These are phyloP conservation scores for Melanargia galathea DNA, from an alignment of 2,888 invertebrate species.

Conservation along the genomic window DNA sequence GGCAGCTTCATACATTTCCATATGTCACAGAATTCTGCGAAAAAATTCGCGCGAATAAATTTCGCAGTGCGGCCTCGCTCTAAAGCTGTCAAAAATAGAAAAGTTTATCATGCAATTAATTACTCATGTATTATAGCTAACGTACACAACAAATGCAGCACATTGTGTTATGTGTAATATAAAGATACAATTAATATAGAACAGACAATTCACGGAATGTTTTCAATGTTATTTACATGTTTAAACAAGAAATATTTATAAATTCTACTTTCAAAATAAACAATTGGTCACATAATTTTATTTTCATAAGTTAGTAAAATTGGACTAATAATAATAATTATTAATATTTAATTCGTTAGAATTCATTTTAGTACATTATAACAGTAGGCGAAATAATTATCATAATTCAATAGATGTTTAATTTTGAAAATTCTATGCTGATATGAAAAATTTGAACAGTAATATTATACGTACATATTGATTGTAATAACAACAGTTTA, in stretches of 20 bases:
- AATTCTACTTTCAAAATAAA: too few relatives aligned
- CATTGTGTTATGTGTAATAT: neutral
- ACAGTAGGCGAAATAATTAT: neutral
- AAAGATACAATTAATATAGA: neutral
- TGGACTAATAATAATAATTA: conserved; percentile 10
- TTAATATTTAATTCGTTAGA: conserved; percentile 8
- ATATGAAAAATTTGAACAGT: conserved; percentile 9
- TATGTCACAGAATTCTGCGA: too few relatives aligned
- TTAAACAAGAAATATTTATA: neutral
- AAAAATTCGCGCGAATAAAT: too few relatives aligned
- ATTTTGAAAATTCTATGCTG: neutral
- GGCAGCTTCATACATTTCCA: too few relatives aligned
- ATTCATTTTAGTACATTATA: neutral
- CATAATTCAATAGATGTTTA: neutral
- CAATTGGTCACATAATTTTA: conserved; percentile 6
- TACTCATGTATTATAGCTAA: neutral
- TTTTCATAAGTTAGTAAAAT: conserved; percentile 14
- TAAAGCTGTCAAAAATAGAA: neutral
- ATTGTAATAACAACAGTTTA: neutral
- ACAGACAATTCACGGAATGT: neutral
- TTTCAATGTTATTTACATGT: conserved; percentile 6
- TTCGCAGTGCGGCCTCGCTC: too few relatives aligned
- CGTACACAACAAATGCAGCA: neutral
- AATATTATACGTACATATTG: neutral
- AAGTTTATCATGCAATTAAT: neutral